Conservation (phyloP, 2,888 invertebrate species). For the Labia minor region DNA sequence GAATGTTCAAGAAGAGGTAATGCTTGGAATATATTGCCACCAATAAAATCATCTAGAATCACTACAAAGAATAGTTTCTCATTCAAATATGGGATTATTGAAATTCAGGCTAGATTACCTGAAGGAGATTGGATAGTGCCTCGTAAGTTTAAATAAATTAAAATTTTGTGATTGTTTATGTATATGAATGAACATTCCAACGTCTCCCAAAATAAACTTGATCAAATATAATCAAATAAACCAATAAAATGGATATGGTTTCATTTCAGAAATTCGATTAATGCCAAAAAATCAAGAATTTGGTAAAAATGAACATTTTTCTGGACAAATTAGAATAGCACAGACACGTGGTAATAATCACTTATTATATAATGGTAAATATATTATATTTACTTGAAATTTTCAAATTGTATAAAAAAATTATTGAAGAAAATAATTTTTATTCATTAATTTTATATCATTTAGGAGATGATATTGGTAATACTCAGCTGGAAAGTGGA, state of each 20-base stretch:
- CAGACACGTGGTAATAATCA: background rate
- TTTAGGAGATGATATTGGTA: no score
- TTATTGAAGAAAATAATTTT: no score
- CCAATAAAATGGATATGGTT: no score
- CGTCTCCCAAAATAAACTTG: no score
- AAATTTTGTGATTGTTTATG: background rate
- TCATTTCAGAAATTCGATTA: background rate
- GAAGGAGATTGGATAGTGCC: conserved; percentile 70
- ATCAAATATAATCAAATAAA: no score
- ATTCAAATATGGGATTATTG: conserved; percentile 58
- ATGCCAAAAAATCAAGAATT: background rate
- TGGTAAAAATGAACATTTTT: background rate
- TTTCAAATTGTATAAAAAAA: no score
- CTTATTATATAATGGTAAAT: background rate
- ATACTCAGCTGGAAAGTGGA: no score
- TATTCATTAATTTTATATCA: no score
- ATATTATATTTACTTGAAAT: no score
- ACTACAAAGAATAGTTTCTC: conserved; percentile 50
- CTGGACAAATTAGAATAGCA: background rate
- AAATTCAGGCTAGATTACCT: conserved; percentile 59
- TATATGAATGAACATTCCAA: background rate
- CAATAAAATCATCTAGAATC: conserved; percentile 52
- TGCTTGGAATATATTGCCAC: conserved; percentile 52
- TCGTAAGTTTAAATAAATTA: conserved; percentile 38
- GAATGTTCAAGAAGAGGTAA: conserved; percentile 36